Base-by-base conservation (phyloP, 2,888 invertebrate species). In the Panzeria rudis region DNA sequence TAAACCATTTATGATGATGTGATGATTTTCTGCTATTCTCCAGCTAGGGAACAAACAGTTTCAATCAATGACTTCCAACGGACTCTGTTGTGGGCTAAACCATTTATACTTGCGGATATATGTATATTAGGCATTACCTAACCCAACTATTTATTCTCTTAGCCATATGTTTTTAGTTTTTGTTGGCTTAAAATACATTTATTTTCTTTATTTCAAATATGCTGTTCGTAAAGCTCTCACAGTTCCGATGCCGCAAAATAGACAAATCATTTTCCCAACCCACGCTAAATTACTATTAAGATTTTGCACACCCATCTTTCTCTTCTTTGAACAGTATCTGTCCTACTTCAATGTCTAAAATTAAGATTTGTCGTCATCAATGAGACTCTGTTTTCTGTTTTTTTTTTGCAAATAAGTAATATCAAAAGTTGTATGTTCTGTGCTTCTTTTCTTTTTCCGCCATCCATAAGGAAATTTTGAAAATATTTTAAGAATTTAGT, bases 331-430 rank as follows among this genome's bases (percentile, higher is more conserved):
- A 11, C 7, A 20, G 0, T 29, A 20, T 66, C 4, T 54, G 47
- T 59, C 15, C 41, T 41, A 59, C 25, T 76, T 29, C 47, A 54
- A n/a, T 44, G 38, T 77, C 62, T 85, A 81, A 76, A 73, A 78
- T 85, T 77, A 85, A 69, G 54, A 68, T 78, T 85, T 85, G 77
- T 85, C 84, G 84, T 85, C 84, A 85, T 85, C 73, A 73, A 81
- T 77, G 61, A 17, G 35, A 23, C 52, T 61, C 23, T 9, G 17
- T 44, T 64, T 54, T 41, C 72, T 23, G 35, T 29, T 54, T 23
- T 56, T 73, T 50, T 56, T 68, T 64, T 71, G 69, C 78, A 66
- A 68, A 68, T 35, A 29, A n/a, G n/a, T n/a, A 44, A 52, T 64
- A 62, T 62, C 1, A 23, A 64, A 50, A 61, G 6, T 59, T 66